Evolutionary conservation across 1,140 invertebrate species (phyloP).

Genomic region (Nasonia longicornis): DNA sequence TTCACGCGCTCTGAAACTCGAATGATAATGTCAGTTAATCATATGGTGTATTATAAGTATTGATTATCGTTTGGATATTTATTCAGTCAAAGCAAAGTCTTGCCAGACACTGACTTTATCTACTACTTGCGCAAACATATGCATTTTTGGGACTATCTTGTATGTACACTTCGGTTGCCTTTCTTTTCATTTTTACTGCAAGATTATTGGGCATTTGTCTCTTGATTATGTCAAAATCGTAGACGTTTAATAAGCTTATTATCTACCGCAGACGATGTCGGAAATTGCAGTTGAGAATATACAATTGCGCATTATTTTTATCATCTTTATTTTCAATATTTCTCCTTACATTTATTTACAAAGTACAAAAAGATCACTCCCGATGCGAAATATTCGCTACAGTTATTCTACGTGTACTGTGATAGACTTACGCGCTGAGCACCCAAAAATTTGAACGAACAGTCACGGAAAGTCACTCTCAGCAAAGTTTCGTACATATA

Average conservation of each 20-base stretch:
- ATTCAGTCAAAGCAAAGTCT: background rate
- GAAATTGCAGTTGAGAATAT: too few relatives aligned
- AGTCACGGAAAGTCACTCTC: too few relatives aligned
- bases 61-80: background rate
- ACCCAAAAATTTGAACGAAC: background rate
- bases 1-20: background rate
- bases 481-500: background rate
- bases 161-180: too few relatives aligned
- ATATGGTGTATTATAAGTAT: background rate
- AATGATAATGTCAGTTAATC: background rate
- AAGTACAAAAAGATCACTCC: conserved; percentile 22
- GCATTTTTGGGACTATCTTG: background rate
- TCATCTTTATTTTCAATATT: background rate
- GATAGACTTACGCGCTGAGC: conserved; percentile 17
- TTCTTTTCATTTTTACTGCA: too few relatives aligned
- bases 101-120: background rate
- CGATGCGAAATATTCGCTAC: conserved; percentile 39
- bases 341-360: conserved; percentile 42
- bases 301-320: background rate
- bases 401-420: conserved; percentile 16
- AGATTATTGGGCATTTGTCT: too few relatives aligned
- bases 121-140: background rate
- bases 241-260: too few relatives aligned
- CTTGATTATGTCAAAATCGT: too few relatives aligned
- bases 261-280: too few relatives aligned